Base-by-base conservation (phyloP, 2,113 vertebrate species). In the Urocolius indicus region DNA sequence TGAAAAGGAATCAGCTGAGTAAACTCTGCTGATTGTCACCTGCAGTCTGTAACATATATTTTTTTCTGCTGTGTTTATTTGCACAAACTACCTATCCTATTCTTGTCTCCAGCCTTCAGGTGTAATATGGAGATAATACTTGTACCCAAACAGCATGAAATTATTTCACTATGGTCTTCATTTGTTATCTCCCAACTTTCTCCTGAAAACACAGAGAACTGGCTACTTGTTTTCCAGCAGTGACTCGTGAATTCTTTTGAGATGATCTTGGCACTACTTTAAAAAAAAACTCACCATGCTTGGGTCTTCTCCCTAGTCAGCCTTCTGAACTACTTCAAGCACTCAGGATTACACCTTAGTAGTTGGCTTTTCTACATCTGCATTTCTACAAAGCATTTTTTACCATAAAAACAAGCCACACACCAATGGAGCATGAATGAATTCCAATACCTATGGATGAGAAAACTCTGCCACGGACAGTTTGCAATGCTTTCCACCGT, bases 261-360 rank as follows among this genome's bases (percentile, higher is more conserved):
- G 21, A 71, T 52, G 36, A 92, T 51, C 16, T 27, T 12, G 13
- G 16, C 3, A 29, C 4, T 32, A 41, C 16, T 71, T 71, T 30
- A 3, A 68, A 66, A 79, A 74, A 4, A 6, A n/a, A 23, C 57
- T 0, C 4, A 22, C 5, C 24, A 48, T 0, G 1, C 7, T 7
- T 66, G 30, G 7, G 16, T 58, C 86, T 90, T 67, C 24, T 78
- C 21, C 48, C 32, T 55, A 65, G 45, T 52, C 75, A 91, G 57
- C 32, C 38, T 75, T 43, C 48, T 68, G 38, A 26, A 73, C 22
- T 8, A 77, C 32, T 76, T 61, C 5, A 10, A 14, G 43, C 34
- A 46, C 38, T 74, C 27, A 49, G 43, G 36, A 87, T 46, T 43
- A 63, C 18, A 55, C n/a, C 46, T 68, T 8, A 61, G 34, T 21